Evolutionary conservation across 2,888 invertebrate species (phyloP), one percentile per base, ranked within the genome.

Genomic region (Zygaena filipendulae): DNA sequence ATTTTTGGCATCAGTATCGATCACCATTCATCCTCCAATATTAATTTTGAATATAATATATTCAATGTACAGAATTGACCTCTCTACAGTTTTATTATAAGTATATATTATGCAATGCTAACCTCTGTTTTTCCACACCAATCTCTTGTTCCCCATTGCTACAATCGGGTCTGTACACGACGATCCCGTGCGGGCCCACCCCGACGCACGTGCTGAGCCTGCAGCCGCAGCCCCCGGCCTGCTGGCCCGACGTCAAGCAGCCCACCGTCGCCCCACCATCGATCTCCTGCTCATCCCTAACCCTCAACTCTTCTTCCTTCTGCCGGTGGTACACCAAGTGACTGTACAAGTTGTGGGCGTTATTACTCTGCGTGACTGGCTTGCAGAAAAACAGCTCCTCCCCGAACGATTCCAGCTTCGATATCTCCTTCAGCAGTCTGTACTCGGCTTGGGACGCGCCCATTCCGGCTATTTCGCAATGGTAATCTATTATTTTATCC

Each of bases 171-270:
- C 79, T 45, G 52, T 87, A 87, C 26, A 91, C 85, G 35, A 87
- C 87, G 39, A 94, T 86, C 31, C 93, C 93, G 45, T 90, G 88
- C 0, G 93, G 92, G 2, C 93, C 92, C 6, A 94, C 91, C 1
- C 92, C 91, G 33, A 93, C 84, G 25, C 79, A 68, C 1, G 79
- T 75, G 39, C 80, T 79, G 12, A 81, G 52, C 30, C 72, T 47
- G 43, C 81, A 81, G 0, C 81, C 81, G 33, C 81, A 81, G 2
- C 81, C 80, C 0, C 64, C 68, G 0, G 52, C 68, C 21, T 45
- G 66, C 42, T 74, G 77, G 2, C 79, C 81, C 0, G 66, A 61
- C 2, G 80, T 67, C 23, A 79, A 40, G 36, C 77, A 68, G 1
- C 82, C 69, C 2, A 80, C 80, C 0, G 75, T 80, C 13, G 68